Base-by-base conservation (phyloP, 2,797 vertebrate genomes). In the Gymnopithys bicolor region DNA sequence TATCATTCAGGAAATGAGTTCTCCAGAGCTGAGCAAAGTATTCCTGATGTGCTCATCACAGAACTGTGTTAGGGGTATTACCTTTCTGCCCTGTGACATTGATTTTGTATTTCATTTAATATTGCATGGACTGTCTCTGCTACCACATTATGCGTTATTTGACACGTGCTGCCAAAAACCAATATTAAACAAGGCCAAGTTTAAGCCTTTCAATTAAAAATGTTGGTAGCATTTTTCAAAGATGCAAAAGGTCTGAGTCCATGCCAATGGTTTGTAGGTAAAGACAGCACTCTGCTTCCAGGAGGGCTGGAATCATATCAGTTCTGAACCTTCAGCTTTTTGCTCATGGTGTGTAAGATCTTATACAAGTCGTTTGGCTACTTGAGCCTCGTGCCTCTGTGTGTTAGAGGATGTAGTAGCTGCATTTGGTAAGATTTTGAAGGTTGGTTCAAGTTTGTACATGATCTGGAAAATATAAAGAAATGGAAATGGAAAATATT, bases 1-100 rank as follows among this genome's bases (percentile, higher is more conserved):
- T 91, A 37, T 81, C 55, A 37, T 43, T 69, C 53, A 91, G 94
- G 88, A 94, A 93, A 91, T 79, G 62, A 93, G n/a, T 90, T 95
- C 83, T 84, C 32, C 83, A 81, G 76, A 82, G 63, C 58, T 81
- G 69, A 66, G 22, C 10, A 10, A 69, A 77, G 16, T n/a, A 69
- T 91, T 78, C 51, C 77, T 87, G 83, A 83, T 90, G 59, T 86
- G 66, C 58, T 39, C 56, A 55, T 43, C 76, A 19, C 28, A 62
- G 60, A 52, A 13, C 24, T 37, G 39, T 66, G 28, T 52, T 39
- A 52, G 71, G 60, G 33, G 15, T 85, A 43, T 75, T 89, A 78
- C 71, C 66, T 94, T 93, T 81, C 58, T 66, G 30, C 55, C 19
- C 37, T 28, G 23, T 48, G 35, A 77, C 6, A 9, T 66, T 89